Evolutionary conservation across 2,888 invertebrate species (phyloP).

Genomic region (Coelopa pilipes): DNA sequence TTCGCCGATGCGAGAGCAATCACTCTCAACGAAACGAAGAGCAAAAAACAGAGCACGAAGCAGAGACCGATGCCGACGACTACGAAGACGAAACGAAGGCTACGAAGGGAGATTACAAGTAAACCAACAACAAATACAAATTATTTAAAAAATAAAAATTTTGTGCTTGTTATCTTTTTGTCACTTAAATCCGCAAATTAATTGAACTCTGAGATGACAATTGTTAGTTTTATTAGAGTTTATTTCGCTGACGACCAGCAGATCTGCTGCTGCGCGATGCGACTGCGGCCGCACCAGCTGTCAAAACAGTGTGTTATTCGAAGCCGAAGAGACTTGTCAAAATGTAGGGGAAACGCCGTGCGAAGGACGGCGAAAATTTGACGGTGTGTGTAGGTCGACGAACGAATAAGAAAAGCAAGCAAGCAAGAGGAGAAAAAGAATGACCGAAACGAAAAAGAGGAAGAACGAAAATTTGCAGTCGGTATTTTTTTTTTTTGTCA

Average conservation of each 20-base stretch:
- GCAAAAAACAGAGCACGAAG: neutral
- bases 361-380: constrained; percentile 13
- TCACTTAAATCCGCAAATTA: neutral
- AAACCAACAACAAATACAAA: neutral
- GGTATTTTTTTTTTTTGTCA: constrained; percentile 16
- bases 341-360: constrained; percentile 24
- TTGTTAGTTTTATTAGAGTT: neutral
- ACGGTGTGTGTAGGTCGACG: constrained; percentile 29
- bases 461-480: constrained; percentile 1
- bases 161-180: neutral
- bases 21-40: constrained; percentile 7
- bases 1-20: constrained; percentile 13
- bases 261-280: constrained; percentile 13
- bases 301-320: constrained; percentile 21
- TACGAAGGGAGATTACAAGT: neutral
- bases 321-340: constrained; percentile 20
- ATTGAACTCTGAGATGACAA: neutral
- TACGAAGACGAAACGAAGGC: neutral
- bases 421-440: constrained; percentile 7
- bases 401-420: constrained; percentile 26
- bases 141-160: neutral
- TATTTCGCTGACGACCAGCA: neutral
- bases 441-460: neutral
- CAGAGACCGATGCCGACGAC: neutral
- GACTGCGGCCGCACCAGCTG: constrained; percentile 26